phyloP scores from a whole-genome alignment of 1,140 invertebrate genomes.

The Ostrea denselamellosa region DNA sequence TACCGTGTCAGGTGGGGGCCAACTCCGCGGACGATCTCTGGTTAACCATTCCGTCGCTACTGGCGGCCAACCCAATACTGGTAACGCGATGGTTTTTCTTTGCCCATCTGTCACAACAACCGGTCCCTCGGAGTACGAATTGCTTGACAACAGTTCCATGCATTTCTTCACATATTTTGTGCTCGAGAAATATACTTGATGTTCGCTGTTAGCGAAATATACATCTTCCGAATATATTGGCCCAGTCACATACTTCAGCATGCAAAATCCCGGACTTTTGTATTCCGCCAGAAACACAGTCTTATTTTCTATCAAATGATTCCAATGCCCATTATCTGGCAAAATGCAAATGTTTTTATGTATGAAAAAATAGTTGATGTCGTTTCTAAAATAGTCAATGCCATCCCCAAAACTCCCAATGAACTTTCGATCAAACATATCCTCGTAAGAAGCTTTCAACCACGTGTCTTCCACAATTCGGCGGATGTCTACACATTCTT shows the following conservation, averaged over 20 bases:
- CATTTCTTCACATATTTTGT: not conserved
- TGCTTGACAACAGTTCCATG: not conserved
- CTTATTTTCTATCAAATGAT: not conserved
- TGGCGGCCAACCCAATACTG: not conserved
- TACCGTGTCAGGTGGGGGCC: not conserved
- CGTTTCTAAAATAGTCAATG: not conserved
- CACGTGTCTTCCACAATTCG: not conserved
- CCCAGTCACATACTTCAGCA: not conserved
- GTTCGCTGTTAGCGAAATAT: not conserved
- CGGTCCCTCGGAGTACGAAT: not conserved
- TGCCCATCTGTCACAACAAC: not conserved
- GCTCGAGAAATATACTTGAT: not conserved
- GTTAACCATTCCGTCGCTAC: not conserved
- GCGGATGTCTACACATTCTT: not conserved
- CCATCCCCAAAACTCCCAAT: slow-evolving; percentile 1
- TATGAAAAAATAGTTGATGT: not conserved
- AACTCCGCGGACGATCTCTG: not conserved
- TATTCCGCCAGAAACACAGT: not conserved
- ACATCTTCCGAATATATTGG: not conserved
- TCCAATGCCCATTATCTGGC: not conserved
- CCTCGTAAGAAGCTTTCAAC: not conserved
- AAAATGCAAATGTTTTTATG: not conserved
- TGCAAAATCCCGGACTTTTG: not conserved
- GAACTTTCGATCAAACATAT: not conserved
- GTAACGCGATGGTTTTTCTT: not conserved